A percentile compares a stretch with the other conserved stretches of the same genome.
phyloP scores from a whole-genome alignment of 2,888 invertebrate species.

The Junonia oenone region DNA sequence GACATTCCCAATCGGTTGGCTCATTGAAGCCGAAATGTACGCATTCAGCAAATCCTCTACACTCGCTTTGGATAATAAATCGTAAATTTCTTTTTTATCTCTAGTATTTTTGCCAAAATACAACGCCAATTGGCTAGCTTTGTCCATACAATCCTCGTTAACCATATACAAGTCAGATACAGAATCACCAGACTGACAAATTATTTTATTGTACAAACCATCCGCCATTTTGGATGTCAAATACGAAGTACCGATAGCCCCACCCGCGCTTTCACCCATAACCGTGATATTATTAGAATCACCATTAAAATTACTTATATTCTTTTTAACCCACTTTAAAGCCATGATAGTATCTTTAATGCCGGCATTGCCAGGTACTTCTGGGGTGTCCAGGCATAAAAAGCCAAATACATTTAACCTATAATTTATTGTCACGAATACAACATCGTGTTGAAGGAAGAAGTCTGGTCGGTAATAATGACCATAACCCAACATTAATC shows the following conservation, averaged over 20 bases:
- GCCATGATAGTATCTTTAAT: conserved; percentile 61
- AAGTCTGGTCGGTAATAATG: conserved; percentile 67
- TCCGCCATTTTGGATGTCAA: conserved; percentile 51
- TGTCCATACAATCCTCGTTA: conserved; percentile 48
- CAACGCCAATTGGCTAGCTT: conserved; percentile 44
- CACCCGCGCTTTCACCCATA: conserved; percentile 65
- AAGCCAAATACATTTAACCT: conserved; percentile 60
- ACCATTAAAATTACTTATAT: conserved; percentile 57
- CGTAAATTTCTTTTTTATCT: conserved; percentile 39
- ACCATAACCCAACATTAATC: conserved; percentile 74
- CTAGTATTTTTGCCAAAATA: conserved; percentile 45
- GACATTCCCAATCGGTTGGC: conserved; percentile 38
- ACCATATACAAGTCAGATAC: conserved; percentile 51
- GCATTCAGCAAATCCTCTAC: conserved; percentile 52
- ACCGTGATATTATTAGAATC: conserved; percentile 52
- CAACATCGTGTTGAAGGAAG: conserved; percentile 51
- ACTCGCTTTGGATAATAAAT: conserved; percentile 43
- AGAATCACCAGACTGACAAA: conserved; percentile 52
- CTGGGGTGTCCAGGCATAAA: conserved; percentile 53
- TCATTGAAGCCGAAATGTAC: conserved; percentile 42
- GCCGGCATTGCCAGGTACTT: conserved; percentile 62
- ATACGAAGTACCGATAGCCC: conserved; percentile 43
- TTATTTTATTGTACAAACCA: conserved; percentile 52
- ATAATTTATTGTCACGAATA: conserved; percentile 63
- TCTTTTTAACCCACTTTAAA: conserved; percentile 57